Evolutionary conservation across 2,797 vertebrate species (phyloP).

Genomic region (Anguilla megastoma): DNA sequence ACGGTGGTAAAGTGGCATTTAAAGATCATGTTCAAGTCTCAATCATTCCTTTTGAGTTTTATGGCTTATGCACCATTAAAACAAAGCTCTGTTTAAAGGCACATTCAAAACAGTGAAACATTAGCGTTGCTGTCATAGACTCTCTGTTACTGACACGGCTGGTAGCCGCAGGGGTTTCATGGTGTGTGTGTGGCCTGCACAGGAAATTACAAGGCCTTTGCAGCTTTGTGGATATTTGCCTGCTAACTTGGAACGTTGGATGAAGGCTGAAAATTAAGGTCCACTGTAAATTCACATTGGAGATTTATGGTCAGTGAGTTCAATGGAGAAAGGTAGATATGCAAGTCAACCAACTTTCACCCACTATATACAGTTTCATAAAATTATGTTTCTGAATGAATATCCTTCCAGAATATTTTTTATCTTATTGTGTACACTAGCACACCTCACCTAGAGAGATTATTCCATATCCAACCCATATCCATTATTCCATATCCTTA

Average conservation of each 20-base stretch:
- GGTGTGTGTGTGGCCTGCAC: conserved; percentile 74
- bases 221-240: conserved; percentile 77
- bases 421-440: no score
- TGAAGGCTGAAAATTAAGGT: conserved; percentile 73
- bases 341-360: background rate
- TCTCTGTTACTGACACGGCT: conserved; percentile 57
- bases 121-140: conserved; percentile 9
- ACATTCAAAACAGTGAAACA: background rate
- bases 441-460: background rate
- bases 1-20: background rate
- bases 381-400: background rate
- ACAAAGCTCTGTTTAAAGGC: background rate
- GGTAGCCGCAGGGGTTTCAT: conserved; percentile 56
- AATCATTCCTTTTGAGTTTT: background rate
- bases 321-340: background rate
- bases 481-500: background rate
- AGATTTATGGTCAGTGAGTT: conserved; percentile 56
- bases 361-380: background rate
- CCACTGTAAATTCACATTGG: conserved; percentile 59
- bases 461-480: background rate
- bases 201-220: conserved; percentile 82
- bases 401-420: background rate
- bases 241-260: conserved; percentile 73
- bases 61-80: background rate
- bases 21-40: background rate